Evolutionary conservation across 2,888 invertebrate species (phyloP).

Genomic region (Drosophila phalerata): DNA sequence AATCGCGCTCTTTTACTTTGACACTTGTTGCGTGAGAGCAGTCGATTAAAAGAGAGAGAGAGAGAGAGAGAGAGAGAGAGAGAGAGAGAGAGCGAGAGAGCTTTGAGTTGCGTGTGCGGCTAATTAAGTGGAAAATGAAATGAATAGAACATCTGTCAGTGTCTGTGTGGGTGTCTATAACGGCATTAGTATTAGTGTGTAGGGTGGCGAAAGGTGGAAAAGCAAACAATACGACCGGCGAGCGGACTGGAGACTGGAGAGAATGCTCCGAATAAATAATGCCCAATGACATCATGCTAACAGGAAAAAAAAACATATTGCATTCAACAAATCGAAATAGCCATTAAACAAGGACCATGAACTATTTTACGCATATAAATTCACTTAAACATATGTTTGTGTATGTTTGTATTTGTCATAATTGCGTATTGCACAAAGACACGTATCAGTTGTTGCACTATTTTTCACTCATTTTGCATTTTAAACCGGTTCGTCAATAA

Average conservation of each 20-base stretch:
- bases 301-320: background rate
- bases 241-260: constrained; percentile 9
- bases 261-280: constrained; percentile 2
- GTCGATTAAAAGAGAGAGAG: background rate
- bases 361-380: background rate
- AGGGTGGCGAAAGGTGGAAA: constrained; percentile 40
- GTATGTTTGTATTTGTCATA: background rate
- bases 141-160: constrained; percentile 25
- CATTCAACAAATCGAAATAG: background rate
- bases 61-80: background rate
- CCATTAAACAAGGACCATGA: constrained; percentile 13
- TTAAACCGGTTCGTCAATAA: constrained; percentile 40
- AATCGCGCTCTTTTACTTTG: constrained; percentile 1
- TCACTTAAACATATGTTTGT: background rate
- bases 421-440: constrained; percentile 21
- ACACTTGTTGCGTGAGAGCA: constrained; percentile 43
- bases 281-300: constrained; percentile 44
- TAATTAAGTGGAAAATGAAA: constrained; percentile 16
- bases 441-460: constrained; percentile 13
- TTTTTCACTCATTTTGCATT: constrained; percentile 10
- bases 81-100: constrained; percentile 5
- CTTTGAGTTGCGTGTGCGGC: constrained; percentile 20
- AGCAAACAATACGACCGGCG: constrained; percentile 51
- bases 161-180: constrained; percentile 10
- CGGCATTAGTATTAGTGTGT: constrained; percentile 4